Evolutionary conservation across 2,888 invertebrate species (phyloP).

Genomic region (Dynastes grantii): DNA sequence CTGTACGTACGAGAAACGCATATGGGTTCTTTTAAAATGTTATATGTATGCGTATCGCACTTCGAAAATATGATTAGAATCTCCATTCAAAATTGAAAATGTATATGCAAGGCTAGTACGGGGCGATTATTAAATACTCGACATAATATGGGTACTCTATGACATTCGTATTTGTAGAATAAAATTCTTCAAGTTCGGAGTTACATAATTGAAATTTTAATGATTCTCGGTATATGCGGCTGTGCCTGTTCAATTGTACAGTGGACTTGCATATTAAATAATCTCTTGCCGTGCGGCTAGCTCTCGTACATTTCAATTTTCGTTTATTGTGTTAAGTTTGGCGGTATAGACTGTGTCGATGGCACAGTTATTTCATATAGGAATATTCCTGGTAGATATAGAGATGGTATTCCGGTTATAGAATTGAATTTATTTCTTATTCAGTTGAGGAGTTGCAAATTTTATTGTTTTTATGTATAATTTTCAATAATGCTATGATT

Average conservation of each 20-base stretch:
- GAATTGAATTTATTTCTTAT: too few relatives aligned
- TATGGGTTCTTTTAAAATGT: neutral
- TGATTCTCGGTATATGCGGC: slow-evolving; percentile 32
- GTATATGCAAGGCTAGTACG: neutral
- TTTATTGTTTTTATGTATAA: too few relatives aligned
- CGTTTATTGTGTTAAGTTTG: slow-evolving; percentile 33
- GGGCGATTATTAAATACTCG: slow-evolving; percentile 18
- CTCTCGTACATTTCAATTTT: slow-evolving; percentile 39
- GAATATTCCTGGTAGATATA: too few relatives aligned
- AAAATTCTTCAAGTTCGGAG: slow-evolving; percentile 42
- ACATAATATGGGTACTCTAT: slow-evolving; percentile 15
- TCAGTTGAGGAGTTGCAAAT: too few relatives aligned
- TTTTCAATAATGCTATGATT: too few relatives aligned
- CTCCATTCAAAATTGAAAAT: slow-evolving; percentile 11
- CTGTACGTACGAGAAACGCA: too few relatives aligned
- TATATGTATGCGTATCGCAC: neutral
- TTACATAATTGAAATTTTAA: slow-evolving; percentile 50
- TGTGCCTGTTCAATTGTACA: slow-evolving; percentile 36
- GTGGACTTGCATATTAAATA: slow-evolving; percentile 47
- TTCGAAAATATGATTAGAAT: neutral
- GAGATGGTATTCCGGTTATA: too few relatives aligned
- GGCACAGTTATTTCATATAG: slow-evolving; percentile 19
- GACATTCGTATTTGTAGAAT: slow-evolving; percentile 31
- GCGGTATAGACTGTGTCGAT: slow-evolving; percentile 10
- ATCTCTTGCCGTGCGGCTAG: slow-evolving; percentile 2